phyloP scores from a whole-genome alignment of 2,888 invertebrate species.

The Calliopum simillimum region DNA sequence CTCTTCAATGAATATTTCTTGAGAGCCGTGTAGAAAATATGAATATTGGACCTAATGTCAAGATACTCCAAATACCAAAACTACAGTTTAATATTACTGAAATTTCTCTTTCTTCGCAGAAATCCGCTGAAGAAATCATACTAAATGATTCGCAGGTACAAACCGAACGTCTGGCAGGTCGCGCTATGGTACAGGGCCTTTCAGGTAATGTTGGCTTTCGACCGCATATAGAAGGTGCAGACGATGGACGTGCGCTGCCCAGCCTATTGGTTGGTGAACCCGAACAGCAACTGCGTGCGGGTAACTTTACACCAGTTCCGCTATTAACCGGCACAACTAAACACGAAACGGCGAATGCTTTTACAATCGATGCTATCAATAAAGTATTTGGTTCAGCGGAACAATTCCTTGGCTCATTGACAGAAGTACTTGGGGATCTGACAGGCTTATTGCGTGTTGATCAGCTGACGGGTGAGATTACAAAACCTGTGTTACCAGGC shows the following conservation, averaged over 20 bases:
- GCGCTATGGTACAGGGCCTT: constrained; percentile 75
- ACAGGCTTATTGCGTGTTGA: constrained; percentile 59
- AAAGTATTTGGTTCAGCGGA: constrained; percentile 60
- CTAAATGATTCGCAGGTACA: constrained; percentile 72
- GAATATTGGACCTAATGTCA: too few relatives aligned
- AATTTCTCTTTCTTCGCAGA: constrained; percentile 48
- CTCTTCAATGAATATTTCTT: too few relatives aligned
- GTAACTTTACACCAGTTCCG: constrained; percentile 72
- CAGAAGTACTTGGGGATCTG: constrained; percentile 53
- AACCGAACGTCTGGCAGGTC: constrained; percentile 70
- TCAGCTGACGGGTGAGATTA: constrained; percentile 56
- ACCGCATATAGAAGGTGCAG: constrained; percentile 76
- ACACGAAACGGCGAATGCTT: constrained; percentile 73
- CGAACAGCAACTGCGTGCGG: constrained; percentile 71
- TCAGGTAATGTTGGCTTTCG: constrained; percentile 74
- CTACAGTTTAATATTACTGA: background rate
- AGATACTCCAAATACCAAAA: too few relatives aligned
- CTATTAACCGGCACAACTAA: constrained; percentile 79
- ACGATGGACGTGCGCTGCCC: constrained; percentile 77
- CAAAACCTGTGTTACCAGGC: constrained; percentile 59
- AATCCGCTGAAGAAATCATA: constrained; percentile 62
- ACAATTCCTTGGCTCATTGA: constrained; percentile 58
- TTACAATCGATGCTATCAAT: constrained; percentile 55
- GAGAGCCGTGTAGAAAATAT: too few relatives aligned
- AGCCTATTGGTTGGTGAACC: constrained; percentile 75